A percentile compares a stretch with the other conserved stretches of the same genome.
phyloP scores from a whole-genome alignment of 2,113 vertebrate species.

The Apus apus region DNA sequence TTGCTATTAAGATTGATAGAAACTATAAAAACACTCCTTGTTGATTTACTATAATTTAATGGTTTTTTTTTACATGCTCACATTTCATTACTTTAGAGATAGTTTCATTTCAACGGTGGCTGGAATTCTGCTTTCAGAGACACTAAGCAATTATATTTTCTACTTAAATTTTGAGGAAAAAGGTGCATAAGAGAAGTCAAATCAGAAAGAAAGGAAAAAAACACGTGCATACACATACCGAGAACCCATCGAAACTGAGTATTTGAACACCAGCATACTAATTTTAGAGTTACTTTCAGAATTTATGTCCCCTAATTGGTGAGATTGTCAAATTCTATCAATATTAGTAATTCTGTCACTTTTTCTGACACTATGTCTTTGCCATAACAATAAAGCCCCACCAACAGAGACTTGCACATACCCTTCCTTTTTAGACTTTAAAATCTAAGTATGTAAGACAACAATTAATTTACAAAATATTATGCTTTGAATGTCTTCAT shows the following conservation, averaged over 20 bases:
- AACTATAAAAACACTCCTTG: not conserved
- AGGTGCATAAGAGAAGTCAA: not conserved
- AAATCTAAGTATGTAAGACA: not conserved
- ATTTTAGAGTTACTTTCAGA: not conserved
- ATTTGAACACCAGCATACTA: not conserved
- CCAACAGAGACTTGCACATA: not conserved
- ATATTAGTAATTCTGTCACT: not conserved
- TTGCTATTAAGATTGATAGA: not conserved
- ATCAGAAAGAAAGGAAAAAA: not conserved
- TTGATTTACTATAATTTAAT: not conserved
- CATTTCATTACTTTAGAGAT: not conserved
- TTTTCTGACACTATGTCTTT: not conserved
- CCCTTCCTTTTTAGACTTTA: not conserved
- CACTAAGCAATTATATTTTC: not conserved
- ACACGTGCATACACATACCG: not conserved
- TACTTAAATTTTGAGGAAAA: not conserved
- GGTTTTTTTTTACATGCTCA: not conserved
- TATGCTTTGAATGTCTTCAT: not conserved
- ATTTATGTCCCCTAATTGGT: not conserved
- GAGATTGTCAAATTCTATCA: not conserved
- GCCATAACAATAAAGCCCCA: not conserved
- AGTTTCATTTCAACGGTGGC: not conserved
- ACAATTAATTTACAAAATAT: not conserved
- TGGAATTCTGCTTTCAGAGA: not conserved
- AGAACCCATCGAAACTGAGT: not conserved